Evolutionary conservation across 2,113 vertebrate species (phyloP), one percentile per base, ranked within the genome.

Genomic region (Tor tambroides): DNA sequence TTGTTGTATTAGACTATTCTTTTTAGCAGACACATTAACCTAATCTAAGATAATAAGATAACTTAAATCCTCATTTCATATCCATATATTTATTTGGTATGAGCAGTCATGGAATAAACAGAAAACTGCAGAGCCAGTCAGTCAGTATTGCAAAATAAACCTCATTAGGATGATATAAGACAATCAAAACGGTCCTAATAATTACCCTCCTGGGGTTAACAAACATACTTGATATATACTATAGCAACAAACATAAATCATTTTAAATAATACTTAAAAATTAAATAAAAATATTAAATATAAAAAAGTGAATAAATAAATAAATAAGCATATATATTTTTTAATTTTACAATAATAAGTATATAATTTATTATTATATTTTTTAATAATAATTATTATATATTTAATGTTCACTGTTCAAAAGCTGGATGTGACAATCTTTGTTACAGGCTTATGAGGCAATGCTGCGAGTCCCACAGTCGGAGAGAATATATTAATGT

Each of bases 401-500:
- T 43, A 43, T 38, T 11, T 10, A 56, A 56, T 21, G 54, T 21
- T 56, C 17, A 17, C 54, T 21, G 54, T 43, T 69, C 5, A 8
- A 46, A 75, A 75, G 11, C 21, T 43, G 19, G 23, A 10, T 15
- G 21, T 76, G 5, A 8, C 32, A 26, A 49, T 76, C 21, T n/a
- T 56, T 51, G 49, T 56, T 56, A 28, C 74, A 77, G n/a, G 7
- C 43, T 77, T 77, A 28, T 77, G 14, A 77, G 75, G 1, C 6
- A 46, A 28, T 51, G n/a, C 43, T 17, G 43, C 6, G 15, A 56
- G 51, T 56, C 51, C 51, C 19, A 56, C 17, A 56, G 30, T 38
- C 12, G 2, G 35, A 28, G 78, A 80, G 23, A 80, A 61, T 26
- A 80, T 80, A 63, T 43, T n/a, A 63, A 63, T 26, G 78, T 43